These are phyloP conservation scores for Ptychodera flava DNA, from an alignment of 35 echinoderm and acorn worm genomes.

Conservation along the genomic window DNA sequence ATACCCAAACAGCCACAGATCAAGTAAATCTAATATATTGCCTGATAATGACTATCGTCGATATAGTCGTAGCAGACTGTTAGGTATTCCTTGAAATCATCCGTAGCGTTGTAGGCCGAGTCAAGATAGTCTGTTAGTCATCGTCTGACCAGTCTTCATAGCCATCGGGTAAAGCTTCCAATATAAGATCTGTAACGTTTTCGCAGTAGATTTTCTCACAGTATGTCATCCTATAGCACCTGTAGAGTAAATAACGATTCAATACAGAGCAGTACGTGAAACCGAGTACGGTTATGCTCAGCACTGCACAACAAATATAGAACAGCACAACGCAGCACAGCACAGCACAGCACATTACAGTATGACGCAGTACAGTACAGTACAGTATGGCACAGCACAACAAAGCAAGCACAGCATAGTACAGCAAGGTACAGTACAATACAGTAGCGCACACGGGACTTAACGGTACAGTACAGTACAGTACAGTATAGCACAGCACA, in stretches of 20 bases:
- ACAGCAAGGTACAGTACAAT: conserved; percentile 27
- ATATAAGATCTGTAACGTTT: neutral
- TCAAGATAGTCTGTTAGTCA: neutral
- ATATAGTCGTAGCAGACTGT: neutral
- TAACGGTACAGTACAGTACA: conserved; percentile 28
- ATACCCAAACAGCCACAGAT: neutral
- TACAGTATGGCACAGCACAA: conserved; percentile 36
- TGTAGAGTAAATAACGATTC: too few species aligned
- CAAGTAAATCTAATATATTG: neutral
- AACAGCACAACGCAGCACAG: conserved; percentile 31
- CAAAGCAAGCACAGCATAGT: conserved; percentile 33
- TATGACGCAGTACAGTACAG: conserved; percentile 25
- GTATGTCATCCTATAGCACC: neutral
- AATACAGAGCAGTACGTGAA: conserved; percentile 27
- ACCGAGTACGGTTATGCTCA: conserved; percentile 26
- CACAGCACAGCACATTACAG: conserved; percentile 26
- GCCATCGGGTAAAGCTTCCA: neutral
- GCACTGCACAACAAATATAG: conserved; percentile 30
- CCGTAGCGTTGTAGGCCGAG: neutral
- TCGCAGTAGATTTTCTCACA: neutral
- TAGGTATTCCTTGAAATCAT: neutral
- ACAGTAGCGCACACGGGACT: too few species aligned
- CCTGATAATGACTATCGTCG: neutral
- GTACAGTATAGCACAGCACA: conserved; percentile 20
- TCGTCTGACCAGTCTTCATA: neutral